phyloP scores from a whole-genome alignment of 2,113 vertebrate genomes.

The Pogonocichla stellata region DNA sequence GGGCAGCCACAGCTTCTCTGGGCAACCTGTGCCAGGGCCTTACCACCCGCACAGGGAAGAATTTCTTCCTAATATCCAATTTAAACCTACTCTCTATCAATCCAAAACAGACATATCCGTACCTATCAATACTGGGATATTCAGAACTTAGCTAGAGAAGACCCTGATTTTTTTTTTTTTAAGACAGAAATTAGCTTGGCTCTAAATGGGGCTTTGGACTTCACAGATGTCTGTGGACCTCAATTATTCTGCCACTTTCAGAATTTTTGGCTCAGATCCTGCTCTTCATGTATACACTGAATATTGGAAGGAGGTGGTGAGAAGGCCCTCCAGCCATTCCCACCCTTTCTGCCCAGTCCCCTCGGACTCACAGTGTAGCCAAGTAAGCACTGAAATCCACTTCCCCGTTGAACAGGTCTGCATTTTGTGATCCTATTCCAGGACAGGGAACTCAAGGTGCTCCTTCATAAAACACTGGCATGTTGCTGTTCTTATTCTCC shows the following conservation, averaged over 20 bases:
- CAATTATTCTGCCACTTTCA: background rate
- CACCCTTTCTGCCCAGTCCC: background rate
- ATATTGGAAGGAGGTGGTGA: background rate
- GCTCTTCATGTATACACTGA: background rate
- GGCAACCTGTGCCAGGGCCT: background rate
- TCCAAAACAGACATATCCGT: background rate
- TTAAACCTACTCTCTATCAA: background rate
- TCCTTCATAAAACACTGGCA: background rate
- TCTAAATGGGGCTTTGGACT: background rate
- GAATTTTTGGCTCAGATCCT: background rate
- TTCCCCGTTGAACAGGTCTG: background rate
- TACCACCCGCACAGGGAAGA: accelerated
- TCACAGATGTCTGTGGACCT: background rate
- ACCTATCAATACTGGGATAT: background rate
- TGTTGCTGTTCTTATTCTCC: background rate
- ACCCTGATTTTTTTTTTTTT: background rate
- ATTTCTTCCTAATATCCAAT: background rate
- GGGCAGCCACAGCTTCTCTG: background rate
- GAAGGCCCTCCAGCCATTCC: background rate
- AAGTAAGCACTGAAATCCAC: background rate
- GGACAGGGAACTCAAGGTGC: background rate
- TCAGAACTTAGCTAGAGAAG: background rate
- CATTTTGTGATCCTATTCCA: background rate
- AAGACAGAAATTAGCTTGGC: background rate
- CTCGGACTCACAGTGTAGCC: background rate